phyloP scores from a whole-genome alignment of 2,888 invertebrate species.

The Eristalis tenax region DNA sequence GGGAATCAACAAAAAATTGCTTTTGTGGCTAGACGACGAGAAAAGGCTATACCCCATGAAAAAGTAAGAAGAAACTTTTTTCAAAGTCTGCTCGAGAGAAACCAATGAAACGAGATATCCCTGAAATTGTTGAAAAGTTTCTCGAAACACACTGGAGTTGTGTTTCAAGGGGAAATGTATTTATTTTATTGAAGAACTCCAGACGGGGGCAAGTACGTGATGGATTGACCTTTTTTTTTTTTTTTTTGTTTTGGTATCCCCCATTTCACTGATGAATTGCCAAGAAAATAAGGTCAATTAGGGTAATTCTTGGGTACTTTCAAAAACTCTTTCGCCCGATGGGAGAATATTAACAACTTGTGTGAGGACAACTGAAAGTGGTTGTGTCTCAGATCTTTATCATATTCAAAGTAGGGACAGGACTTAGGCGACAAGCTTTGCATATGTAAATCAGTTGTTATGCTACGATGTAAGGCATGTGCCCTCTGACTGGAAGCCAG shows the following conservation, averaged over 20 bases:
- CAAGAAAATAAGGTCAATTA: not conserved
- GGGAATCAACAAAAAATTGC: not conserved
- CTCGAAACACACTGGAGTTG: not conserved
- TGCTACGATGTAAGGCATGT: not conserved
- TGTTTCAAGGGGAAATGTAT: not conserved
- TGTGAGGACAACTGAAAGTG: not conserved
- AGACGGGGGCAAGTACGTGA: not conserved
- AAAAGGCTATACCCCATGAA: not conserved
- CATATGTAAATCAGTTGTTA: not conserved
- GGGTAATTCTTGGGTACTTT: constrained; percentile 1
- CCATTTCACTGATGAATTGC: not conserved
- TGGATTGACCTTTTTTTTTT: not conserved
- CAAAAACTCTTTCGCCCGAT: not conserved
- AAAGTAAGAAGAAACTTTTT: not conserved
- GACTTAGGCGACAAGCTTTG: not conserved
- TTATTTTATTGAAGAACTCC: not conserved
- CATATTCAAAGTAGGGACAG: not conserved
- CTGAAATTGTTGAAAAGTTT: not conserved
- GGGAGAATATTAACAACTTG: not conserved
- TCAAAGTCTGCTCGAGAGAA: not conserved
- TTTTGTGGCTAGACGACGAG: not conserved
- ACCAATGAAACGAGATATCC: not conserved
- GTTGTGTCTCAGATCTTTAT: not conserved
- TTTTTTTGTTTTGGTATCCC: no score
- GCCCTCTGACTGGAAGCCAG: not conserved